Percentiles rank a stretch among this genome's conserved stretches.
These are phyloP conservation scores for Tylochromis polylepis DNA, from an alignment of 2,113 vertebrate genomes.

Conservation along the genomic window DNA sequence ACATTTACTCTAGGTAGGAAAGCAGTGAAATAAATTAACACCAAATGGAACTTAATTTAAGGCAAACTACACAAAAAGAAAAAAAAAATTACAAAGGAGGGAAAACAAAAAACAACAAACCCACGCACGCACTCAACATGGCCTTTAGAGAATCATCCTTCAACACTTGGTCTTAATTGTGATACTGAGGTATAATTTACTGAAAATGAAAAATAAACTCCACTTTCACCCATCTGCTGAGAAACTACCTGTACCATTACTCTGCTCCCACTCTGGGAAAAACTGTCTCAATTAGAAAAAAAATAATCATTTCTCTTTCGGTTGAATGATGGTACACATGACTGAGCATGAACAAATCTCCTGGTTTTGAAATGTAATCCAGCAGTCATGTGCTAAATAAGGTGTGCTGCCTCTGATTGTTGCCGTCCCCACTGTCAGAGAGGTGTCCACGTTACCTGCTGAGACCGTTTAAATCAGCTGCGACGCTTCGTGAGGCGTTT, in stretches of 20 bases:
- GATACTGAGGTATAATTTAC: slow-evolving; percentile 15
- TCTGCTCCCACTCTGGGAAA: background rate
- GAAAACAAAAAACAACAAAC: background rate
- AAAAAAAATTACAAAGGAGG: background rate
- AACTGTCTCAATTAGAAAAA: background rate
- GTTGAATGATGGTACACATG: background rate
- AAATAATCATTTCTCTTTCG: background rate
- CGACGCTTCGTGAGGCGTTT: background rate
- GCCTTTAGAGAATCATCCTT: slow-evolving; percentile 6
- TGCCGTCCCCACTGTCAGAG: background rate
- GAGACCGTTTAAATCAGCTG: background rate
- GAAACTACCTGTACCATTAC: background rate
- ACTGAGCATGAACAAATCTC: background rate
- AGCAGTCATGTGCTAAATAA: background rate
- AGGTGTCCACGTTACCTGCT: background rate
- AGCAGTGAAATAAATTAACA: slow-evolving; percentile 33
- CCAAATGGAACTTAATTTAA: background rate
- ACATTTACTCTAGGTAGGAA: background rate
- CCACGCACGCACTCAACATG: background rate
- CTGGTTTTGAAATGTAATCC: background rate
- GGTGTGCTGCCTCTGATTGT: background rate
- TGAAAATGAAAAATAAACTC: slow-evolving; percentile 1
- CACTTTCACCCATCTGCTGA: background rate
- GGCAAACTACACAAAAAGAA: background rate
- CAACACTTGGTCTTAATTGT: slow-evolving; percentile 58